Evolutionary conservation across 2,113 vertebrate species (phyloP).

Genomic region (Campylorhamphus procurvoides): DNA sequence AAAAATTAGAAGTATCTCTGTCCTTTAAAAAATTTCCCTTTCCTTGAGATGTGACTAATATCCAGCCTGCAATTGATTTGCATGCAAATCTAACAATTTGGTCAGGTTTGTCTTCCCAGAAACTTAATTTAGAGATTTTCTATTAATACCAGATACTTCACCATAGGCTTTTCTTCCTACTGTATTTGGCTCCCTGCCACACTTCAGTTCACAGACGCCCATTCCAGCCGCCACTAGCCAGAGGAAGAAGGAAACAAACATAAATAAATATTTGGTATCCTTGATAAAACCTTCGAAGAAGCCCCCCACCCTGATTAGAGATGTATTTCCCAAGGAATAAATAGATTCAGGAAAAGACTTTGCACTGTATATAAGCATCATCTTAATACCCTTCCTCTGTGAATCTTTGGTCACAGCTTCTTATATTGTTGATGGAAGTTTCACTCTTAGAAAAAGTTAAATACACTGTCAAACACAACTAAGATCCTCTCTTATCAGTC

Average conservation of each 20-base stretch:
- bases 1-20: background rate
- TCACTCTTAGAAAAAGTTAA: background rate
- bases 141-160: constrained; percentile 45
- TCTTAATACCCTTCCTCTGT: background rate
- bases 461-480: background rate
- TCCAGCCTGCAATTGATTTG: background rate
- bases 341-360: background rate
- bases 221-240: background rate
- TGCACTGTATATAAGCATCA: background rate
- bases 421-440: background rate
- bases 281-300: background rate
- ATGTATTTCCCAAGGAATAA: background rate
- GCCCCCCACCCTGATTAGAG: background rate
- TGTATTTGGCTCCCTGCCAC: constrained; percentile 33
- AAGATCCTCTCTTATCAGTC: background rate
- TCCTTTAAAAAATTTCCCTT: background rate
- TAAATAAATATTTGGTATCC: background rate
- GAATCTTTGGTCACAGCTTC: background rate
- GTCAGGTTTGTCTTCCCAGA: constrained; percentile 18
- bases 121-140: constrained; percentile 56
- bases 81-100: constrained; percentile 10
- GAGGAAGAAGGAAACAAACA: background rate
- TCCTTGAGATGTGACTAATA: background rate
- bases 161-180: background rate
- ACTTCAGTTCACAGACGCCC: background rate